phyloP scores from a whole-genome alignment of 2,888 invertebrate species.

The Rhagium mordax region DNA sequence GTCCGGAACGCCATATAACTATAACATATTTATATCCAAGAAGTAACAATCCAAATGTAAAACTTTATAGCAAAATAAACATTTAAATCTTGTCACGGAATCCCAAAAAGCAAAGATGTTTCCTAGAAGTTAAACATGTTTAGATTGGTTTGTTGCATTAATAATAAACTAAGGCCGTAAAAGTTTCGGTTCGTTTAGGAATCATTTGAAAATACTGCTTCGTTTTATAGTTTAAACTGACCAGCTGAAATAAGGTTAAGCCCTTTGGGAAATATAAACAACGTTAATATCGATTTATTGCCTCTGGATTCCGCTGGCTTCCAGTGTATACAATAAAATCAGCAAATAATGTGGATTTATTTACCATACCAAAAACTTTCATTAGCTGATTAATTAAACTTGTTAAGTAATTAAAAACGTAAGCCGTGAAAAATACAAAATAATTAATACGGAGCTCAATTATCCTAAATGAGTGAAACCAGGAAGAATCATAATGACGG shows the following conservation, averaged over 20 bases:
- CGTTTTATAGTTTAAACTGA: constrained; percentile 35
- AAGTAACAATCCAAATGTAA: too few species aligned
- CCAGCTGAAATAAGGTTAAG: constrained; percentile 19
- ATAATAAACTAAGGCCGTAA: constrained; percentile 25
- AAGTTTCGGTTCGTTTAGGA: constrained; percentile 12
- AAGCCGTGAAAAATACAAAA: neutral
- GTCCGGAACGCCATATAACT: too few species aligned
- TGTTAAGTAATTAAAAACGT: constrained; percentile 19
- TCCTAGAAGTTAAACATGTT: too few species aligned
- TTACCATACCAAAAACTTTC: neutral
- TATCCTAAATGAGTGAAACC: neutral
- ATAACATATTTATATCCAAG: too few species aligned
- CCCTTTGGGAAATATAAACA: constrained; percentile 34
- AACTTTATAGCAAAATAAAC: too few species aligned
- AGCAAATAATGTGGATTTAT: constrained; percentile 19
- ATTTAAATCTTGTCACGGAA: too few species aligned
- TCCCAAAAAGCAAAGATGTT: too few species aligned
- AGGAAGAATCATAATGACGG: neutral
- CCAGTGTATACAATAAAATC: neutral
- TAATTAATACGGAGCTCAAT: neutral
- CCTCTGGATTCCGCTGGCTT: neutral
- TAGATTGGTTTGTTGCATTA: constrained; percentile 19
- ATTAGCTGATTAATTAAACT: constrained; percentile 18
- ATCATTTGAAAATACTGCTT: constrained; percentile 31
- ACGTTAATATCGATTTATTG: constrained; percentile 34